Evolutionary conservation across 1,140 invertebrate genomes (phyloP), one percentile per base, ranked within the genome.

Genomic region (Vollenhovia emeryi): DNA sequence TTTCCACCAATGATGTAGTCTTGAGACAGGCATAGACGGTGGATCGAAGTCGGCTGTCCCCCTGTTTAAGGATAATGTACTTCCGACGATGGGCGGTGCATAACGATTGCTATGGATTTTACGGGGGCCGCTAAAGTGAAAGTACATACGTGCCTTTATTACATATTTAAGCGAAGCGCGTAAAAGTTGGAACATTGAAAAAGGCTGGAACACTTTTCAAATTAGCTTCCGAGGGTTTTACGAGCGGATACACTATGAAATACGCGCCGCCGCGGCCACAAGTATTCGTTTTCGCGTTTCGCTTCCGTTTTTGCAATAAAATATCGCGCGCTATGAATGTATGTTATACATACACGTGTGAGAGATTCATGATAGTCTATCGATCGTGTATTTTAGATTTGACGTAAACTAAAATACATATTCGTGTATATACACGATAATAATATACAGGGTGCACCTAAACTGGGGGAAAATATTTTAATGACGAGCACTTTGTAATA

Each of bases 81-180:
- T 74, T 74, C 30, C 21, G 71, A 3, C 78, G 78, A 73, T 55
- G 33, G 55, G 64, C 36, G 48, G 57, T 64, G 69, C 62, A 84
- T 86, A 83, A 69, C 71, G 68, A 86, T 73, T 24, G 62, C 64
- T 84, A 55, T 80, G 57, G 85, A 86, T 71, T 82, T n/a, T 83
- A 52, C 62, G 50, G 48, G 18, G 45, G 27, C 0, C 50, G 50
- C 45, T 8, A 24, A 73, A 76, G 60, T 59, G 76, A 76, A 71
- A 71, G 73, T 83, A 82, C 15, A 73, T 50, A 45, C 48, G 66
- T 62, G 27, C 27, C 62, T 86, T 82, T 71, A 83, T 73, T 82
- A 82, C 57, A 62, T 83, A 86, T 83, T 79, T 60, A 86, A 82
- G 27, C 40, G 45, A 27, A 8, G 24, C 15, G 30, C 43, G 66